Conservation (phyloP, 23 tunicate genomes). For the Pegea sp. region DNA sequence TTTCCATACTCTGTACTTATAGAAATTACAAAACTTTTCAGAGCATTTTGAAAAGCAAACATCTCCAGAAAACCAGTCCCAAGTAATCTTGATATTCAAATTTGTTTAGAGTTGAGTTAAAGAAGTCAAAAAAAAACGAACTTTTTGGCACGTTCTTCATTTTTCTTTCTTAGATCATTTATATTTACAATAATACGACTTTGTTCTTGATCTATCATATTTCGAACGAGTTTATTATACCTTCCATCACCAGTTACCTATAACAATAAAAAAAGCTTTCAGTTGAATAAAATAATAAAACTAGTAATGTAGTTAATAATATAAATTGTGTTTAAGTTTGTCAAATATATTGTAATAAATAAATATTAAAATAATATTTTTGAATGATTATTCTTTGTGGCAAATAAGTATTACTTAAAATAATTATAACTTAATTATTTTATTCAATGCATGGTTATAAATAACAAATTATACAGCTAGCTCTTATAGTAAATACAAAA, state of each 20-base stretch:
- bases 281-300: too few relatives aligned
- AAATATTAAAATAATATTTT: too few relatives aligned
- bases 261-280: too few relatives aligned
- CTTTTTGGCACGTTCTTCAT: slow-evolving; percentile 46
- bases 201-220: slow-evolving; percentile 72
- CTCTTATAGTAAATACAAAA: too few relatives aligned
- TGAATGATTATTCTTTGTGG: too few relatives aligned
- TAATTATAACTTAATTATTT: too few relatives aligned
- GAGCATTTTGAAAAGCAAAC: slow-evolving; percentile 74
- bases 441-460: too few relatives aligned
- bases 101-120: neutral
- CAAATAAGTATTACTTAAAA: too few relatives aligned
- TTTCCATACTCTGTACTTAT: slow-evolving; percentile 53
- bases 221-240: slow-evolving; percentile 59
- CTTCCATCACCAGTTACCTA: slow-evolving; percentile 71
- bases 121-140: neutral
- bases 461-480: too few relatives aligned
- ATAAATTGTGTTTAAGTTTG: too few relatives aligned
- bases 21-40: slow-evolving; percentile 68
- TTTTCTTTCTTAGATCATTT: slow-evolving; percentile 59
- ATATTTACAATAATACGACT: slow-evolving; percentile 68
- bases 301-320: too few relatives aligned
- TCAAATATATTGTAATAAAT: too few relatives aligned
- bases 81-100: slow-evolving; percentile 13
- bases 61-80: slow-evolving; percentile 56